phyloP scores from a whole-genome alignment of 2,888 invertebrate species.

The Nebria salina region DNA sequence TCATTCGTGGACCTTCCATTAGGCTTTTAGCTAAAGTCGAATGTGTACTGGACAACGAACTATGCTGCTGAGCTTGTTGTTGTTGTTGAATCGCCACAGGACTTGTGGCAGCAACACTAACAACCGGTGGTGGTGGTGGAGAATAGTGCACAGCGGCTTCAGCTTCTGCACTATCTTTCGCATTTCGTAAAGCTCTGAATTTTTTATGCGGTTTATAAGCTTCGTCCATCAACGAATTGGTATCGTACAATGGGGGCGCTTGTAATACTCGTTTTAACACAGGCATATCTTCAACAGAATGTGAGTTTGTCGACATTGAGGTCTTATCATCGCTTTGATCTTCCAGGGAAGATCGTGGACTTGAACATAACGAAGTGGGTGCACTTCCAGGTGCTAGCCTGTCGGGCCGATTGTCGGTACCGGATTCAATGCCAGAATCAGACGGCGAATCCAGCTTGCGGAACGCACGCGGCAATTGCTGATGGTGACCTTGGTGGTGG shows the following conservation, averaged over 20 bases:
- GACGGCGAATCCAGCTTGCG: conserved; percentile 91
- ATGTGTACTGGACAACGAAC: conserved; percentile 84
- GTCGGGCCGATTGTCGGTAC: conserved; percentile 75
- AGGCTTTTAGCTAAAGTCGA: conserved; percentile 89
- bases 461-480: conserved; percentile 67
- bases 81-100: conserved; percentile 57
- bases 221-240: conserved; percentile 91
- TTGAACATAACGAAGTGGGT: conserved; percentile 83
- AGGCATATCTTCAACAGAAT: conserved; percentile 88
- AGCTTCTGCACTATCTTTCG: conserved; percentile 83
- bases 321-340: conserved; percentile 72
- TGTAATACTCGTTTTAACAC: conserved; percentile 91
- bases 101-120: conserved; percentile 60
- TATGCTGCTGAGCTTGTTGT: conserved; percentile 58
- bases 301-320: conserved; percentile 54
- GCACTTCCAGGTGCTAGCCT: conserved; percentile 70
- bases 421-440: conserved; percentile 93
- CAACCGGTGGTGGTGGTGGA: conserved; percentile 60
- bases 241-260: conserved; percentile 91
- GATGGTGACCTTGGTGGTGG: conserved; percentile 59
- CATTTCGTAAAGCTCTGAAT: conserved; percentile 82
- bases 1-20: conserved; percentile 94
- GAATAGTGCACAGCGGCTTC: conserved; percentile 63
- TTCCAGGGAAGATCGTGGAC: conserved; percentile 84
- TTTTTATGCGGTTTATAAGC: conserved; percentile 96